These are phyloP conservation scores for Pecten maximus DNA, from an alignment of 2,888 invertebrate genomes.

Conservation along the genomic window DNA sequence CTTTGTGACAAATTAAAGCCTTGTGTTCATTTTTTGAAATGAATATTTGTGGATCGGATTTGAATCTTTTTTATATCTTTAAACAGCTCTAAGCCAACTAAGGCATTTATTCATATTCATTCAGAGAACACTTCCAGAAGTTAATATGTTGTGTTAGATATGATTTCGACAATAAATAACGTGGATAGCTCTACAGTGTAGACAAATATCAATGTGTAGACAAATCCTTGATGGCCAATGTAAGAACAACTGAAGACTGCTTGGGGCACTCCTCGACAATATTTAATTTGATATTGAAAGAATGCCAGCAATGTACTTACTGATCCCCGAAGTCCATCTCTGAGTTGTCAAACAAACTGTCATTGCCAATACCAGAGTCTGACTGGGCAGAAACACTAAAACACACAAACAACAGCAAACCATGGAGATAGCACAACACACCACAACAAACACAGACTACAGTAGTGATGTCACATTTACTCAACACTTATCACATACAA, in stretches of 20 bases:
- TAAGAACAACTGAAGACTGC: neutral
- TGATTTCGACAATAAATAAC: too few species aligned
- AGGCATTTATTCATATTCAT: neutral
- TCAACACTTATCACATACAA: too few species aligned
- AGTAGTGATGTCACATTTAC: neutral
- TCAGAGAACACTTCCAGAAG: neutral
- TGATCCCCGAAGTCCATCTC: constrained; percentile 2
- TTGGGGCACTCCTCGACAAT: neutral
- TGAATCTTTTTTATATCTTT: too few species aligned
- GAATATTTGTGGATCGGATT: too few species aligned
- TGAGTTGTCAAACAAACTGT: constrained; percentile 55
- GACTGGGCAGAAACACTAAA: constrained; percentile 61
- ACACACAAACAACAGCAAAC: constrained; percentile 44
- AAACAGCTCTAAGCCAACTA: too few species aligned
- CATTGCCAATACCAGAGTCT: constrained; percentile 68
- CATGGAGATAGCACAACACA: constrained; percentile 1
- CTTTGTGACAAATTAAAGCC: too few species aligned
- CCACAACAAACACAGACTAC: neutral
- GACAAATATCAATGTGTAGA: neutral
- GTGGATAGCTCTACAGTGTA: too few species aligned
- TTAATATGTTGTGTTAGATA: too few species aligned
- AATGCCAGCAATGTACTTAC: neutral
- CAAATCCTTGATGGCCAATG: neutral
- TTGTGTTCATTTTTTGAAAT: too few species aligned
- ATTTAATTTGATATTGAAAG: neutral